Percentiles rank a stretch among this genome's conserved stretches.
phyloP scores from a whole-genome alignment of 1,140 invertebrate species.

The Araneus ventricosus region DNA sequence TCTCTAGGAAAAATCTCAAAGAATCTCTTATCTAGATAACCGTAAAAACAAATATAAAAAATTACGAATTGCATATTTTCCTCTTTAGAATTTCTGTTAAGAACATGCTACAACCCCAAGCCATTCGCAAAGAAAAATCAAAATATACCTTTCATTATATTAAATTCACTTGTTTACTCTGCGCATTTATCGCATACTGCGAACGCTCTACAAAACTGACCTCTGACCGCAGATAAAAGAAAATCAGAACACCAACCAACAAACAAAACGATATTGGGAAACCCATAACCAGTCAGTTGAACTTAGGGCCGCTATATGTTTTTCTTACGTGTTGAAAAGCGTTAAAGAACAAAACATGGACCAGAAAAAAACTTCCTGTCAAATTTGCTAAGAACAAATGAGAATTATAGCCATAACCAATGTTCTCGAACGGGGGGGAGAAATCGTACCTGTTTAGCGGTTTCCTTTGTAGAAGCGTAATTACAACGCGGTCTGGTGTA shows the following conservation, averaged over 20 bases:
- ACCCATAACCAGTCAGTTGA: constrained; percentile 10
- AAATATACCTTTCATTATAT: too few species aligned
- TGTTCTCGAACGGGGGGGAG: neutral
- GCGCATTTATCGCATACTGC: neutral
- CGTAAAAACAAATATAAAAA: neutral
- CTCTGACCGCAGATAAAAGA: neutral
- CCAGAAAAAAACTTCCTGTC: constrained; percentile 52
- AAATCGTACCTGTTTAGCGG: constrained; percentile 59
- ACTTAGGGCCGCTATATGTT: neutral
- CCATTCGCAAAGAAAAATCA: too few species aligned
- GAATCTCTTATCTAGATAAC: too few species aligned
- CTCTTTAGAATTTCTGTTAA: too few species aligned
- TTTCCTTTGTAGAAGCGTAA: constrained; percentile 50
- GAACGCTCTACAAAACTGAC: constrained; percentile 5
- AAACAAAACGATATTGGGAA: constrained; percentile 15
- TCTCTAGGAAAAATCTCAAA: too few species aligned
- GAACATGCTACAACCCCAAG: too few species aligned
- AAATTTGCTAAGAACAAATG: constrained; percentile 68
- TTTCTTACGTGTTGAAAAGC: constrained; percentile 69
- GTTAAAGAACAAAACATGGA: constrained; percentile 42
- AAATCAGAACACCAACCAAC: neutral
- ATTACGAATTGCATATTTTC: too few species aligned
- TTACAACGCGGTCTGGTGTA: constrained; percentile 32
- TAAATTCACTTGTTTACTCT: neutral
- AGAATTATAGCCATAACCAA: constrained; percentile 51